Evolutionary conservation across 2,888 invertebrate genomes (phyloP), one percentile per base, ranked within the genome.

Genomic region (Corythucha ciliata): DNA sequence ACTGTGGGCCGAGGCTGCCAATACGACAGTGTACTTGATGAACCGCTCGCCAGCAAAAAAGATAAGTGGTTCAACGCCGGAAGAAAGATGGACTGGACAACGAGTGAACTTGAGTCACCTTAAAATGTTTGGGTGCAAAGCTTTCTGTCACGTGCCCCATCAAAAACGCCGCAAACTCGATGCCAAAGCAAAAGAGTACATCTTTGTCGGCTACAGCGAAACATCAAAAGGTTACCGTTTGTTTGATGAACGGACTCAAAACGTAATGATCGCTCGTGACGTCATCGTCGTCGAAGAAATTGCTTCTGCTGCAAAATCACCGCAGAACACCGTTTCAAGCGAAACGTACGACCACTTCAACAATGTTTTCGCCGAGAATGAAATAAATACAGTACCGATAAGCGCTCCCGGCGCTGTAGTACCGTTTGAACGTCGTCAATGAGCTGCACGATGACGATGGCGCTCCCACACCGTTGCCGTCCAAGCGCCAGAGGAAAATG

Each of bases 11-110:
- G n/a, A n/a, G n/a, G n/a, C n/a, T n/a, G n/a, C n/a, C n/a, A n/a
- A n/a, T n/a, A 10, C 33, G 25, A 5, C 61, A 61, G 49, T 54
- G 32, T 57, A 60, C 65, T 66, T 59, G 64, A 64, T 56, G 68
- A 68, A 64, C 37, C 12, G 45, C 5, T 42, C 48, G 4, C 52
- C 56, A 34, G 48, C 29, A 34, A 33, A 34, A 39, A 27, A 14
- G 51, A 46, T 12, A 34, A 47, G 16, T 37, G 51, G 39, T 26
- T 20, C 4, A 46, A 44, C 44, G 12, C 46, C 22, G 29, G 37
- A n/a, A 16, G 25, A 22, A 52, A 55, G 25, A 10, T 40, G 20
- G 37, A 12, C 8, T 14, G 36, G 36, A 36, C 7, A 36, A 7
- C 36, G 36, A n/a, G 14, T 36, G 10, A 16, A 47, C 47, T 10